Conservation (phyloP, 1,140 invertebrate species). For the Ceratina calcarata region DNA sequence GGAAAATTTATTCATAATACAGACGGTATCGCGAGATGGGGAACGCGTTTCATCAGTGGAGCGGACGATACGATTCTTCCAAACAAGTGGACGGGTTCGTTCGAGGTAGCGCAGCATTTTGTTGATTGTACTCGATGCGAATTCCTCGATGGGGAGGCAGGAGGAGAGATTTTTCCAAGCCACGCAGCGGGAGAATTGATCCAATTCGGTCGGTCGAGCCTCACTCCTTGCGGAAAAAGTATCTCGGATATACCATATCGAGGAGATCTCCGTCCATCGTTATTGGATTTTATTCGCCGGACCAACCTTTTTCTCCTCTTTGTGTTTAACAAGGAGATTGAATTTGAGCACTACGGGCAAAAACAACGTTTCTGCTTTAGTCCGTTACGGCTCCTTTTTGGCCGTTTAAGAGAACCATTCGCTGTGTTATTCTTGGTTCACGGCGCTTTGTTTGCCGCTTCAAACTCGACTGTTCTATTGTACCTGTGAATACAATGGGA, state of each 20-base stretch:
- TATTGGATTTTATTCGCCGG: constrained; percentile 59
- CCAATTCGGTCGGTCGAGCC: constrained; percentile 16
- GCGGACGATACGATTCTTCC: constrained; percentile 17
- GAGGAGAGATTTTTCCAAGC: neutral
- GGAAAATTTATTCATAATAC: constrained; percentile 2
- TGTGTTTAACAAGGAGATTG: constrained; percentile 32
- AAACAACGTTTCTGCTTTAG: neutral
- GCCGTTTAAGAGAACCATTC: neutral
- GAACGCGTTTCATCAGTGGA: constrained; percentile 12
- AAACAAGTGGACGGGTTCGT: constrained; percentile 32
- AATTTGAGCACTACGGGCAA: constrained; percentile 14
- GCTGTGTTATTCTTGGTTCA: neutral
- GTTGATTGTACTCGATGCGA: constrained; percentile 48
- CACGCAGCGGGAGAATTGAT: constrained; percentile 37
- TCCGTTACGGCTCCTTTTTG: neutral
- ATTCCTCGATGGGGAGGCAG: constrained; percentile 18
- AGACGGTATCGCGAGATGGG: neutral
- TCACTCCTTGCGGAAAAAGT: constrained; percentile 21
- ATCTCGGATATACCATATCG: constrained; percentile 38
- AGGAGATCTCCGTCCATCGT: constrained; percentile 26
- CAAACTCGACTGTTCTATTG: neutral
- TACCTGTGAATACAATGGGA: neutral
- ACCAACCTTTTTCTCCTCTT: neutral
- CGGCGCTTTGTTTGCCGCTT: neutral
- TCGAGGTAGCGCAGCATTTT: constrained; percentile 11